These are phyloP conservation scores for Patiria pectinifera DNA, from an alignment of 53 echinoderm and acorn worm species.

Conservation along the genomic window DNA sequence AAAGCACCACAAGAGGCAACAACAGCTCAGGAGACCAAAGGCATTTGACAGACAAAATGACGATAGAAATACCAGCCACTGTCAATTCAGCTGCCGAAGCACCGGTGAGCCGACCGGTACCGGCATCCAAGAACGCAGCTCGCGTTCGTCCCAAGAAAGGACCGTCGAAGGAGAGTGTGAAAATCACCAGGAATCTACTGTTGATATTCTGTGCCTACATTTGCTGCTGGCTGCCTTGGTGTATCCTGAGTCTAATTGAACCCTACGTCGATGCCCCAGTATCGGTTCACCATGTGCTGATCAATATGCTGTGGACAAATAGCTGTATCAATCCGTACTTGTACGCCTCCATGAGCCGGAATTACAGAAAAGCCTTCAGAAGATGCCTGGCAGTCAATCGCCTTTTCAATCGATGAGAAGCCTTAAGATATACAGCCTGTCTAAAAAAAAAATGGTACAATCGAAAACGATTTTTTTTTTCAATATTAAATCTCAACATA, in stretches of 20 bases:
- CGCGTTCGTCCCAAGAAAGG: background rate
- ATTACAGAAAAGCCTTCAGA: slow-evolving; percentile 1
- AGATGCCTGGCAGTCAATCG: background rate
- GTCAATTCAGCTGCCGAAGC: background rate
- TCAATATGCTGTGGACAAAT: slow-evolving; percentile 9
- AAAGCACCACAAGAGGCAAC: background rate
- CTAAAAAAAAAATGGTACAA: background rate
- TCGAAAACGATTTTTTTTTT: too few relatives aligned
- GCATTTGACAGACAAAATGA: background rate
- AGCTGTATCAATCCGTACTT: slow-evolving; percentile 20
- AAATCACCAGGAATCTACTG: slow-evolving; percentile 11
- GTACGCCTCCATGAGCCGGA: background rate
- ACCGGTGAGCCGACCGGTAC: background rate
- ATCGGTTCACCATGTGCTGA: background rate
- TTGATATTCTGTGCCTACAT: slow-evolving; percentile 15
- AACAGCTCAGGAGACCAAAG: background rate
- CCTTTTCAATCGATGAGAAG: background rate
- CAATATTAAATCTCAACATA: too few relatives aligned
- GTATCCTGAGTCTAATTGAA: slow-evolving; percentile 14
- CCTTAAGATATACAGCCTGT: background rate
- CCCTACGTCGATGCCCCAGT: background rate
- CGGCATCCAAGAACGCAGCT: background rate
- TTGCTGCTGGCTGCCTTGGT: slow-evolving; percentile 7
- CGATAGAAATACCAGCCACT: background rate
- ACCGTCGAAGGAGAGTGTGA: background rate